Evolutionary conservation across 2,113 vertebrate genomes (phyloP), one percentile per base, ranked within the genome.

Genomic region (Nerophis lumbriciformis): DNA sequence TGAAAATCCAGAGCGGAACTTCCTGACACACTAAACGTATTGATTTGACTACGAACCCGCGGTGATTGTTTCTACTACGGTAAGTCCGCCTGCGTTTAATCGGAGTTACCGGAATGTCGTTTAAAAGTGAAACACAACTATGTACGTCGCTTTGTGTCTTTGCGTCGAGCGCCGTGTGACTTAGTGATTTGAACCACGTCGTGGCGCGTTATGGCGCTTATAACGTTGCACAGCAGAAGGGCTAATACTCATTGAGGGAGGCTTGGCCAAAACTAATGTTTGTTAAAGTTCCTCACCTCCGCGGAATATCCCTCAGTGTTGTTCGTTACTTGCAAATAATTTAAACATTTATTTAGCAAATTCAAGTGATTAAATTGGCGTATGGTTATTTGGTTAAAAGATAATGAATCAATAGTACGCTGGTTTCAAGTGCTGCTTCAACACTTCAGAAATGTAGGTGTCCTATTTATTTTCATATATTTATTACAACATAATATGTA

Each of bases 1-100:
- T 61, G 58, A 61, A 55, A 56, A 6, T 36, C 9, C 48, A 9
- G 6, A 4, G 28, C 51, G 58, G 58, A 61, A 54, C 44, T 61
- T 6, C 48, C 28, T 6, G 12, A 53, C 21, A 36, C 14, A 36
- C 28, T 28, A 3, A 36, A 48, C 47, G 11, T 36, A 11, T 16
- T 28, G 28, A 28, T 12, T 10, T 9, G 35, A 55, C 28, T 11
- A 54, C 28, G 5, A 54, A 15, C 14, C 8, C 37, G 1, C 9
- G 48, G 7, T 8, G 1, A 19, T 36, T 28, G 13, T 13, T 53
- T 10, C 8, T 16, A 3, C 7, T 12, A 19, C 8, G 38, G 54
- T 57, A 57, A 19, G 54, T 13, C 16, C 6, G 16, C 38, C 3
- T 16, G n/a, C 14, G 6, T n/a, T 5, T 6, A 42, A 42, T 55